Base-by-base conservation (phyloP, 2,888 invertebrate species). In the Andrena fulva region DNA sequence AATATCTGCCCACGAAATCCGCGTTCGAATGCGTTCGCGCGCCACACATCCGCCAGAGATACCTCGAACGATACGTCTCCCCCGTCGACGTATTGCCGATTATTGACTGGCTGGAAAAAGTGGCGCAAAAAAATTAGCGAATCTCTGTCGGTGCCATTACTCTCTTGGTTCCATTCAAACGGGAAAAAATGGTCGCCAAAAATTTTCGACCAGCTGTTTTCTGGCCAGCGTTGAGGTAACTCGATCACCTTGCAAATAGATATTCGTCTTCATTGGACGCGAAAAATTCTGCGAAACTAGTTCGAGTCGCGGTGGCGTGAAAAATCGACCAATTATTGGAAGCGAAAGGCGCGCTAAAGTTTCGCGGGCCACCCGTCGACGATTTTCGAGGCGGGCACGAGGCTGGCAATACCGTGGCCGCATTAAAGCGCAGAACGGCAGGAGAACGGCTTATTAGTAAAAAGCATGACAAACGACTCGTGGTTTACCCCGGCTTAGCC, bases 401-500 rank as follows among this genome's bases (percentile, higher is more conserved):
- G 84, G 80, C 62, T 73, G 82, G 84, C 74, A 79, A 80, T 76
- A 77, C 67, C 83, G 82, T 66, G 82, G 68, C 74, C 87, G 88
- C 87, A 85, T 89, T 90, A 89, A 88, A 88, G 71, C 85, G 59
- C 69, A 76, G 78, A 89, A 77, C 86, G 87, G 87, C 82, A 87
- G 81, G 81, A 79, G 67, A 84, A 75, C 85, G 86, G 92, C 91
- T 91, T 91, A 91, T 91, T 91, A 91, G 91, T 91, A 91, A 91
- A 91, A 91, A 91, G 91, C 90, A 92, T 91, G 91, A 91, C 91
- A 92, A 92, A 91, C 90, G 92, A 88, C 89, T 89, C 89, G 91
- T 86, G 91, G 91, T 92, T 91, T 91, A 90, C 88, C 91, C 88
- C 77, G 90, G 89, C 89, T 91, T 90, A 90, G 89, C 85, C 84